These are phyloP conservation scores for Neotragus moschatus DNA, from an alignment of 2,113 vertebrate species.

Conservation along the genomic window DNA sequence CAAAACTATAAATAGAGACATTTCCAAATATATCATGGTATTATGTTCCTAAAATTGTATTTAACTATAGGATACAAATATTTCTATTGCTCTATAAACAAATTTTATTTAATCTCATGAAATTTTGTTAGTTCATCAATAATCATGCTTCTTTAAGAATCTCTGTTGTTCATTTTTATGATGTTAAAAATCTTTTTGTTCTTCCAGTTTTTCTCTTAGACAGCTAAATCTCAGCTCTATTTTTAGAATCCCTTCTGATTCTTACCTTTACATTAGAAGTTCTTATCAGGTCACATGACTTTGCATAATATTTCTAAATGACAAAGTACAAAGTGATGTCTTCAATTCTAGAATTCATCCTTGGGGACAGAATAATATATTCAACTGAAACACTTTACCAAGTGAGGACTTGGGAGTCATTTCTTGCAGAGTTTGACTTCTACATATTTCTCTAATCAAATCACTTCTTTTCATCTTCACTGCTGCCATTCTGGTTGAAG, in stretches of 20 bases:
- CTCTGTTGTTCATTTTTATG: neutral
- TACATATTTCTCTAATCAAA: neutral
- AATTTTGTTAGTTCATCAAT: neutral
- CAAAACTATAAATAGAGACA: neutral
- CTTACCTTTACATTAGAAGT: neutral
- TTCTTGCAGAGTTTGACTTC: neutral
- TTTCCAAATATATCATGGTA: neutral
- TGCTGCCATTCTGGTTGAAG: neutral
- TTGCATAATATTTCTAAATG: neutral
- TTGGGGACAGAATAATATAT: neutral
- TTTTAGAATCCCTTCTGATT: neutral
- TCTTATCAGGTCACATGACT: neutral
- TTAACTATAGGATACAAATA: neutral
- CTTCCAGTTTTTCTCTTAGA: neutral
- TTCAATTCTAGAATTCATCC: neutral
- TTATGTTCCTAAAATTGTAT: neutral
- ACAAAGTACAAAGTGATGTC: neutral
- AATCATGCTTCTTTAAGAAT: neutral
- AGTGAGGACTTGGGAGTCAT: neutral
- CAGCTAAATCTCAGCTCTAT: neutral
- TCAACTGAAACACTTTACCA: neutral
- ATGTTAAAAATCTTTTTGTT: neutral
- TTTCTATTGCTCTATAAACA: neutral
- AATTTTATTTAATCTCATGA: neutral
- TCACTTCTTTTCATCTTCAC: neutral